Conservation (phyloP, 1,140 invertebrate species). For the Thalassaphorura encarpata region DNA sequence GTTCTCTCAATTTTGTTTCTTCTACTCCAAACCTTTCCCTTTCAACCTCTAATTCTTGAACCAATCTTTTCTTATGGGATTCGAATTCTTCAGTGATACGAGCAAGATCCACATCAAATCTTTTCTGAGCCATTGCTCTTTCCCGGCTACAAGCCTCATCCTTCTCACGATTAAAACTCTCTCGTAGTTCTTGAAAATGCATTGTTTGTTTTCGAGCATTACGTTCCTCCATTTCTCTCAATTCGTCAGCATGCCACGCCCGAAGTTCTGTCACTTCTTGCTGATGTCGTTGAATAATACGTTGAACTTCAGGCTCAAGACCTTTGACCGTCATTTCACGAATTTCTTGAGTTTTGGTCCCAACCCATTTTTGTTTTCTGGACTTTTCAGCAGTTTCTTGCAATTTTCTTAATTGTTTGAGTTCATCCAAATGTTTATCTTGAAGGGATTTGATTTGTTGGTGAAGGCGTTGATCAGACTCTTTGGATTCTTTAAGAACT, state of each 20-base stretch:
- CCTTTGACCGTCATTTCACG: constrained; percentile 59
- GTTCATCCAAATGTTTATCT: constrained; percentile 52
- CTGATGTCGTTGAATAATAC: constrained; percentile 51
- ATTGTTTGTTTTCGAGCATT: constrained; percentile 45
- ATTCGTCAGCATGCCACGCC: constrained; percentile 45
- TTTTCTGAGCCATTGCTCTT: constrained; percentile 42
- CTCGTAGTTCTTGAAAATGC: constrained; percentile 41
- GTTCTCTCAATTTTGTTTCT: constrained; percentile 16
- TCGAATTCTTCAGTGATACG: constrained; percentile 22
- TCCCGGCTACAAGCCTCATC: constrained; percentile 41
- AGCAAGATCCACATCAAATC: constrained; percentile 24
- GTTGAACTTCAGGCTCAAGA: constrained; percentile 57
- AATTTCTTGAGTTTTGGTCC: constrained; percentile 57
- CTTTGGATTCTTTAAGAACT: constrained; percentile 42
- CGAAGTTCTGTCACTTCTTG: constrained; percentile 49
- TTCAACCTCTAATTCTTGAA: constrained; percentile 19
- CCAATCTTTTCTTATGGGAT: constrained; percentile 6
- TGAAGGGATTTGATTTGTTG: constrained; percentile 47
- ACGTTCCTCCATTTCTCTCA: constrained; percentile 46
- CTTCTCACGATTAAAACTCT: constrained; percentile 41
- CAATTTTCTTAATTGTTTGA: constrained; percentile 52
- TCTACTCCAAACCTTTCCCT: constrained; percentile 15
- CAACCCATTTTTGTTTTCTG: constrained; percentile 54
- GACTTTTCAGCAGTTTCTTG: constrained; percentile 55
- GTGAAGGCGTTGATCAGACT: constrained; percentile 45